Conservation (phyloP, 2,113 vertebrate genomes). For the Myocastor coypus region DNA sequence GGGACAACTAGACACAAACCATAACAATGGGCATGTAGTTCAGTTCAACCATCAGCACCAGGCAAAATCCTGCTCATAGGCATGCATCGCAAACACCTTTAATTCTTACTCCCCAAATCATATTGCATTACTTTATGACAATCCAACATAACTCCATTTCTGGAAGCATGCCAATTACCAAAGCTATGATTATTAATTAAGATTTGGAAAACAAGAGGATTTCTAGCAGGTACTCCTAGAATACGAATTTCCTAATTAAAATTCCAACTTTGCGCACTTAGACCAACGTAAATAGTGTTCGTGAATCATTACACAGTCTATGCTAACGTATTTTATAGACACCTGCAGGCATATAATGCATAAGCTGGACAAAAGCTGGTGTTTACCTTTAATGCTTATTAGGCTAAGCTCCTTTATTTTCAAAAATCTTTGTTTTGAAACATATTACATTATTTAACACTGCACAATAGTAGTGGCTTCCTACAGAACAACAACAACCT, state of each 20-base stretch:
- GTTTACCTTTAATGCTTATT: background rate
- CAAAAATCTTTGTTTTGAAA: background rate
- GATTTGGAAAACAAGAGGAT: constrained; percentile 49
- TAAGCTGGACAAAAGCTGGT: background rate
- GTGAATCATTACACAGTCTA: background rate
- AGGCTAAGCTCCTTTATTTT: background rate
- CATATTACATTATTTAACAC: background rate
- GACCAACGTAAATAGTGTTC: constrained; percentile 24
- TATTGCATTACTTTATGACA: constrained; percentile 40
- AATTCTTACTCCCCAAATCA: background rate
- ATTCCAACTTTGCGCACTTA: constrained; percentile 39
- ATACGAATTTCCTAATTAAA: constrained; percentile 35
- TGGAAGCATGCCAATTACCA: constrained; percentile 34
- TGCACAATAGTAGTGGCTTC: background rate
- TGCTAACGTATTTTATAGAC: constrained; percentile 10
- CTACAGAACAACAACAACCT: background rate
- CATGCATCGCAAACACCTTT: background rate
- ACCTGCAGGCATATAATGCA: background rate
- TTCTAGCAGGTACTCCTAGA: constrained; percentile 8
- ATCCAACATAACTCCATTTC: background rate
- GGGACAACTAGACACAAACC: no score
- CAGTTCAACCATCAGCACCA: background rate
- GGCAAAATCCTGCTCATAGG: background rate
- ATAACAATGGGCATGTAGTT: background rate
- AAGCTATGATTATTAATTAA: constrained; percentile 60